A percentile compares a stretch with the other conserved stretches of the same genome.
Conservation (phyloP, 2,888 invertebrate species). For the Camptogramma bilineatum region DNA sequence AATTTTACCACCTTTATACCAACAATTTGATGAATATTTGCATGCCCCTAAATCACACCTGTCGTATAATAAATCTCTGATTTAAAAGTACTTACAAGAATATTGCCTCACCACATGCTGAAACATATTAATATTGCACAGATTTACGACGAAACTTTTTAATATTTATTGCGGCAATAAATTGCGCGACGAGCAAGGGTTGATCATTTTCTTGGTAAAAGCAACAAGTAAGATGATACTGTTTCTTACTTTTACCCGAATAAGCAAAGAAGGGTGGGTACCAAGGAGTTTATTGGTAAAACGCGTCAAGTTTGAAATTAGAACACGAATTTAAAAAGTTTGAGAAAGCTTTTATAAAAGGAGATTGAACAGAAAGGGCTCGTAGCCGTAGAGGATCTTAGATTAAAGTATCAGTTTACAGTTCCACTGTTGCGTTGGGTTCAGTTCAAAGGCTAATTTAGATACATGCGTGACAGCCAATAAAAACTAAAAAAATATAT, state of each 20-base stretch:
- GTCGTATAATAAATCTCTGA: slow-evolving; percentile 25
- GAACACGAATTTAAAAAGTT: slow-evolving; percentile 3
- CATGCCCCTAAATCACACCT: slow-evolving; percentile 11
- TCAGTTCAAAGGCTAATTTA: too few relatives aligned
- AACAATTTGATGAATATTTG: not conserved
- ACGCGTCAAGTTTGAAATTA: slow-evolving; percentile 4
- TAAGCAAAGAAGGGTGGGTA: slow-evolving; percentile 7
- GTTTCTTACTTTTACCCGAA: not conserved
- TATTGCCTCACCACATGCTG: slow-evolving; percentile 63
- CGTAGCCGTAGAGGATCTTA: too few relatives aligned
- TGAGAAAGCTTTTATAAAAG: not conserved
- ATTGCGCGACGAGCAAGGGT: slow-evolving; percentile 78
- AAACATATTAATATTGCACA: slow-evolving; percentile 80
- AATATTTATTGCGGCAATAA: slow-evolving; percentile 84
- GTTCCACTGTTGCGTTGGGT: too few relatives aligned
- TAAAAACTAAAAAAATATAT: too few relatives aligned
- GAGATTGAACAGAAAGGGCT: too few relatives aligned
- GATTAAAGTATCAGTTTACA: too few relatives aligned
- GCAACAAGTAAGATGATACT: slow-evolving; percentile 73
- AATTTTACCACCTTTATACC: too few relatives aligned
- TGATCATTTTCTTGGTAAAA: slow-evolving; percentile 74
- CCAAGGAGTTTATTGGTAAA: slow-evolving; percentile 32
- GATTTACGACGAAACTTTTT: slow-evolving; percentile 83
- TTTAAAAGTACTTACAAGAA: slow-evolving; percentile 39
- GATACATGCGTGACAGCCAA: too few relatives aligned